Evolutionary conservation across 2,888 invertebrate species (phyloP).

Genomic region (Sarcophaga carnaria): DNA sequence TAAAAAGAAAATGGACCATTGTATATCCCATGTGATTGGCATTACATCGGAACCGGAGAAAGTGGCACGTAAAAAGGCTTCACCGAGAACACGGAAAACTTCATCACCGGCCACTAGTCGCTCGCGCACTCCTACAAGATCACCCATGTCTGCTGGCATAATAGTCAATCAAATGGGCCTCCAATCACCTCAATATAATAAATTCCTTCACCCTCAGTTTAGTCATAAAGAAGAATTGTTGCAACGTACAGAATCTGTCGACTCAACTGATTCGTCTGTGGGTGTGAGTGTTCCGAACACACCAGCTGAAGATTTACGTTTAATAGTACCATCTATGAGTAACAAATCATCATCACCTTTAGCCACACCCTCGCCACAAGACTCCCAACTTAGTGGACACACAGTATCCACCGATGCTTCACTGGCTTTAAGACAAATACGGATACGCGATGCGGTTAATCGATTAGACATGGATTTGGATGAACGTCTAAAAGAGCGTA

Average conservation of each 20-base stretch:
- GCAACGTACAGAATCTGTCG: conserved; percentile 68
- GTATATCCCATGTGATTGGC: conserved; percentile 93
- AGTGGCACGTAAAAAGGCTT: conserved; percentile 80
- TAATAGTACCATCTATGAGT: conserved; percentile 75
- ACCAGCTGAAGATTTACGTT: conserved; percentile 74
- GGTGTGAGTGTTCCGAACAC: conserved; percentile 50
- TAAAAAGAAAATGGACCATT: conserved; percentile 91
- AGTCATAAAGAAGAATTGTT: conserved; percentile 80
- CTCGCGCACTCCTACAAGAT: conserved; percentile 81
- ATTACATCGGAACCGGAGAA: conserved; percentile 83
- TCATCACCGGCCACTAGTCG: conserved; percentile 80
- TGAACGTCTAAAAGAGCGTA: conserved; percentile 83
- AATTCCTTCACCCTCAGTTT: conserved; percentile 80
- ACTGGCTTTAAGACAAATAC: conserved; percentile 82
- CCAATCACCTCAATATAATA: conserved; percentile 78
- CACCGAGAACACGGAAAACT: conserved; percentile 81
- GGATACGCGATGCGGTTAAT: conserved; percentile 83
- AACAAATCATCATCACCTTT: conserved; percentile 24
- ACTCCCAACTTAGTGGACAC: conserved; percentile 36
- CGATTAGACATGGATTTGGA: conserved; percentile 86
- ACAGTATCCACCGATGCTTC: conserved; percentile 67
- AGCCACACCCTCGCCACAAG: conserved; percentile 26
- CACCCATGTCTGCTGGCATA: conserved; percentile 81
- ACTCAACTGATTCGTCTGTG: conserved; percentile 60
- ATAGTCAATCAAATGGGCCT: conserved; percentile 74